Base-by-base conservation (phyloP, 2,797 vertebrate species). In the Enteromius mattozi region DNA sequence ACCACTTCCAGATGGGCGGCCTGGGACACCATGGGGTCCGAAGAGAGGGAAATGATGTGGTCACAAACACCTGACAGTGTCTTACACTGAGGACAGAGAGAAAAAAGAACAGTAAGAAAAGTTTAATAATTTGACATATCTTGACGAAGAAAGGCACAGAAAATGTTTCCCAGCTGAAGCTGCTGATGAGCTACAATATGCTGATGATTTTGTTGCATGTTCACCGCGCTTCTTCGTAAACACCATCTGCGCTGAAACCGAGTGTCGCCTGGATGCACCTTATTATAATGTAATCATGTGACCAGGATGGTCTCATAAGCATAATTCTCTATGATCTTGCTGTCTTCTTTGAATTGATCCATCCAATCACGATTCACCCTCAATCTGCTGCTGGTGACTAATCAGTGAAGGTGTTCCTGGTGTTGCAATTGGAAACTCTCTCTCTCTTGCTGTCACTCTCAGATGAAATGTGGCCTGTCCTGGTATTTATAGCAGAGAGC, bases 1-100 rank as follows among this genome's bases (percentile, higher is more conserved):
- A 99, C 97, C 88, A 99, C 97, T 93, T 99, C 98, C 90, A 99
- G 93, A 93, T 99, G 98, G 91, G 98, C 98, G 85, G 98, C 98
- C 92, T 99, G 98, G 78, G 98, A 99, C 92, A 99, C 97, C 94
- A 98, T 95, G 3, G 98, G 98, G 94, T 99, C 98, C 86, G 98
- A 99, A 59, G 98, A 99, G 88, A 99, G 95, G 0, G 97, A 98
- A 92, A 99, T 99, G 89, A 99, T 99, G 92, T 99, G 98, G 91
- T 99, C 98, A 91, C 98, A 99, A 87, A 98, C 97, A 2, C 95
- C 96, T 76, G 97, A 99, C 85, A 99, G 95, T 80, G 97, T 99
- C 94, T 99, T 99, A 93, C 98, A 99, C 98, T 99, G 91, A 47
- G 42, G 69, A 89, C 85, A 85, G n/a, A 86, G 13, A 88, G 30